Conservation (phyloP, 2,888 invertebrate species). For the Agapetus fuscipes region DNA sequence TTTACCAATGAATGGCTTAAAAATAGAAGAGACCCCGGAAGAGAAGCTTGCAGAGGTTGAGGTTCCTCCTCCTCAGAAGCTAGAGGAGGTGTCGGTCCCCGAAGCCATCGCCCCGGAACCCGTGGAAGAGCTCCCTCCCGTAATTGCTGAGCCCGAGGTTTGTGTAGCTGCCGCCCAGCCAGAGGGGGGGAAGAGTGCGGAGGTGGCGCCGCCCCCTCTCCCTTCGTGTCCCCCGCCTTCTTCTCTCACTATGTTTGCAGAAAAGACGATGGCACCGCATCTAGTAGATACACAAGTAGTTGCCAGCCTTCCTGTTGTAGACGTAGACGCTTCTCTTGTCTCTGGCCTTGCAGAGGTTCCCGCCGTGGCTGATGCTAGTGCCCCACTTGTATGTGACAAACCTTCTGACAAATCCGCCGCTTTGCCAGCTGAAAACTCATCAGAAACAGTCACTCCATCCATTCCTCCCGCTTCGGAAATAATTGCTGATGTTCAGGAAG, state of each 20-base stretch:
- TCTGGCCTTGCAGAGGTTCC: conserved; percentile 4
- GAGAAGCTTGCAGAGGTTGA: conserved; percentile 9
- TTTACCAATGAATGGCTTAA: conserved; percentile 16
- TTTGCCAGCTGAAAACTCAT: conserved; percentile 8
- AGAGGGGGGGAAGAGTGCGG: conserved; percentile 50
- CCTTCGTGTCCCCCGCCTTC: conserved; percentile 66
- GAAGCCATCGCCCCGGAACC: conserved; percentile 12
- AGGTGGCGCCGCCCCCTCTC: conserved; percentile 60
- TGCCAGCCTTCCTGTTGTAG: conserved; percentile 9
- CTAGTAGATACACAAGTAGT: conserved; percentile 13
- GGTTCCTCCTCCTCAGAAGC: conserved; percentile 4
- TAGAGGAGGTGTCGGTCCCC: conserved; percentile 5
- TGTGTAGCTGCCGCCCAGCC: conserved; percentile 30
- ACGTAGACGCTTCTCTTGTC: conserved; percentile 17
- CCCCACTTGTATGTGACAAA: conserved; percentile 13
- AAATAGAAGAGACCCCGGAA: conserved; percentile 15
- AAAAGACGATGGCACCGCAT: conserved; percentile 53
- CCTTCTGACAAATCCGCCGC: conserved; percentile 11
- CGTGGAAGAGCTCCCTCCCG: conserved; percentile 25
- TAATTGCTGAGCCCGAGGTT: conserved; percentile 44
- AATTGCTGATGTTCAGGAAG: conserved; percentile 2
- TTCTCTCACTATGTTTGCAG: conserved; percentile 65
- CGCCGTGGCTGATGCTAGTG: conserved; percentile 4
- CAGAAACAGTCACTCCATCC: conserved; percentile 3
- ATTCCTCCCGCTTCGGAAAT: conserved; percentile 8